Percentiles rank a stretch among this genome's conserved stretches.
These are phyloP conservation scores for Chelidonichthys spinosus DNA, from an alignment of 2,797 vertebrate species.

Conservation along the genomic window DNA sequence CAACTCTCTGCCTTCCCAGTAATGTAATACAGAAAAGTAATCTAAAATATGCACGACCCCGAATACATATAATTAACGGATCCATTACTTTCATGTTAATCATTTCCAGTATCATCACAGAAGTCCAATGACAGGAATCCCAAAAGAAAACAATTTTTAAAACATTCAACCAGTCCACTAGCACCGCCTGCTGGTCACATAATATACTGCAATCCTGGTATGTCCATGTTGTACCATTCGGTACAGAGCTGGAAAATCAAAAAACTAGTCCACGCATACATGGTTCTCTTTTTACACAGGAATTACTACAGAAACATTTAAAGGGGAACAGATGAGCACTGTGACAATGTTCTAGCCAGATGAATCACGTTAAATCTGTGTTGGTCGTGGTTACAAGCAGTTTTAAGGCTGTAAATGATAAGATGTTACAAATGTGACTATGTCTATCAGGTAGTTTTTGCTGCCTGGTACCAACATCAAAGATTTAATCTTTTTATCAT, in stretches of 20 bases:
- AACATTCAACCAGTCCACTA: constrained; percentile 75
- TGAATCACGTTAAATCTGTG: constrained; percentile 37
- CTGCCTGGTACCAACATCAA: constrained; percentile 45
- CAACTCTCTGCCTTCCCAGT: constrained; percentile 39
- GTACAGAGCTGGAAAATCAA: constrained; percentile 33
- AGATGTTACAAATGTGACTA: constrained; percentile 27
- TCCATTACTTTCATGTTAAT: constrained; percentile 50
- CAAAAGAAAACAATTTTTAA: constrained; percentile 33
- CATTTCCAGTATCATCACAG: constrained; percentile 65
- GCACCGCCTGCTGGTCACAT: constrained; percentile 75
- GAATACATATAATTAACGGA: constrained; percentile 54
- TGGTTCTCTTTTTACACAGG: constrained; percentile 34
- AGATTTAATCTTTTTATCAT: constrained; percentile 47
- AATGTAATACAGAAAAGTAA: constrained; percentile 49
- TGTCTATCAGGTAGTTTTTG: constrained; percentile 10
- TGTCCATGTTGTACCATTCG: constrained; percentile 37
- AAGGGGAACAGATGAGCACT: constrained; percentile 38
- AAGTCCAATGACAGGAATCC: constrained; percentile 52
- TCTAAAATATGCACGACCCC: constrained; percentile 50
- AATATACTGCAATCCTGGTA: constrained; percentile 54
- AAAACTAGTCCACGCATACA: constrained; percentile 19
- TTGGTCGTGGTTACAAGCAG: constrained; percentile 11
- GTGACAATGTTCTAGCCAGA: constrained; percentile 28
- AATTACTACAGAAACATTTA: constrained; percentile 53
- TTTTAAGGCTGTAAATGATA: constrained; percentile 49